Evolutionary conservation across 2,888 invertebrate genomes (phyloP).

Genomic region (Nemoura dubitans): DNA sequence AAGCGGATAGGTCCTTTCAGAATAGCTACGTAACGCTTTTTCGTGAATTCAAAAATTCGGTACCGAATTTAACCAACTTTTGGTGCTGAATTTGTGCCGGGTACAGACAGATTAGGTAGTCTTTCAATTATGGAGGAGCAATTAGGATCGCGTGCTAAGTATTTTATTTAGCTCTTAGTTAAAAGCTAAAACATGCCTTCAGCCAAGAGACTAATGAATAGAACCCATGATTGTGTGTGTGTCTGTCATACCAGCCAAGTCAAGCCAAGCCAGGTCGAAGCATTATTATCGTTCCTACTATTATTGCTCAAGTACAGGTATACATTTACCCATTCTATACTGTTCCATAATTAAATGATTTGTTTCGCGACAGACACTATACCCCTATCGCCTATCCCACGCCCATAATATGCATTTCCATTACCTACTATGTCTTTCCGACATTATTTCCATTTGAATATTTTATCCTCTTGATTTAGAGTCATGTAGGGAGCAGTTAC

Average conservation of each 20-base stretch:
- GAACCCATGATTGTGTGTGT: too few relatives aligned
- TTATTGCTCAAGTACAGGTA: too few relatives aligned
- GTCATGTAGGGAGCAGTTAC: constrained; percentile 3
- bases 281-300: too few relatives aligned
- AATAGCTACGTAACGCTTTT: too few relatives aligned
- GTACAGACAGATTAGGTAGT: constrained; percentile 9
- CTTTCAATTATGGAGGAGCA: constrained; percentile 13
- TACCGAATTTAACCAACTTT: background rate
- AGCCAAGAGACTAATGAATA: background rate
- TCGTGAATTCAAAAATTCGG: background rate
- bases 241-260: too few relatives aligned
- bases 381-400: background rate
- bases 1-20: background rate
- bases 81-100: background rate
- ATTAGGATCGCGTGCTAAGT: constrained; percentile 22
- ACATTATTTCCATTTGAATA: background rate
- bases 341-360: background rate
- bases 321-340: too few relatives aligned
- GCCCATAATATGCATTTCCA: background rate
- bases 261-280: too few relatives aligned
- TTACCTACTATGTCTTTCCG: background rate
- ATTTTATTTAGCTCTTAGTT: background rate
- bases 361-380: background rate
- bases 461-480: constrained; percentile 7
- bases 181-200: constrained; percentile 14